Evolutionary conservation across 2,797 vertebrate genomes (phyloP), one percentile per base, ranked within the genome.

Genomic region (Amazonetta brasiliensis): DNA sequence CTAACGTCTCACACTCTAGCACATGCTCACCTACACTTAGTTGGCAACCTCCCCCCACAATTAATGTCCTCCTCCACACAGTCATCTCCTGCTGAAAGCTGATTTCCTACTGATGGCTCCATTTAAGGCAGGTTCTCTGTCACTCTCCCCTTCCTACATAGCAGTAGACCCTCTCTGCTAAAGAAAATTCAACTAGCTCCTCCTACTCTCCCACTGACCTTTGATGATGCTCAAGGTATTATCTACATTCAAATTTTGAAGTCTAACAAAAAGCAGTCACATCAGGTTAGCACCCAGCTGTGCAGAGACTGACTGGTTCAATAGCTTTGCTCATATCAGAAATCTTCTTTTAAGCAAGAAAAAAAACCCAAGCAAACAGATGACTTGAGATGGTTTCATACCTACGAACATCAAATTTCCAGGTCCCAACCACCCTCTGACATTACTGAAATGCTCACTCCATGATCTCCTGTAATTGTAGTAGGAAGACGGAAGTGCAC

Each of bases 401-500:
- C 56, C 71, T 80, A 71, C 16, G 48, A 89, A 79, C 21, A 82
- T n/a, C 18, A 72, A 87, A 88, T 55, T 75, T 30, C 35, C 68
- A 58, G 37, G n/a, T 30, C 41, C 59, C 54, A 90, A 12, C 21
- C 30, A 72, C 54, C 18, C n/a, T 66, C 30, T n/a, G 68, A 43
- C 30, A 43, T 12, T 7, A 39, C 9, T 21, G 6, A 84, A 84
- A 90, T 5, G 14, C 37, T 85, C 39, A 23, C 58, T 63, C 64
- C 55, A 5, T 22, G 15, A 84, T 20, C 76, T 21, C n/a, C 15
- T 72, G 46, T 39, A 85, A 85, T 91, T 95, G 77, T n/a, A 95
- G 71, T 7, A 96, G 81, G 96, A 95, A 97, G 92, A 92, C 93
- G 86, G 91, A 97, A 98, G 96, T 87, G 62, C 63, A 84, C 81